Base-by-base conservation (phyloP, 2,113 vertebrate species). In the Oncorhynchus gorbuscha region DNA sequence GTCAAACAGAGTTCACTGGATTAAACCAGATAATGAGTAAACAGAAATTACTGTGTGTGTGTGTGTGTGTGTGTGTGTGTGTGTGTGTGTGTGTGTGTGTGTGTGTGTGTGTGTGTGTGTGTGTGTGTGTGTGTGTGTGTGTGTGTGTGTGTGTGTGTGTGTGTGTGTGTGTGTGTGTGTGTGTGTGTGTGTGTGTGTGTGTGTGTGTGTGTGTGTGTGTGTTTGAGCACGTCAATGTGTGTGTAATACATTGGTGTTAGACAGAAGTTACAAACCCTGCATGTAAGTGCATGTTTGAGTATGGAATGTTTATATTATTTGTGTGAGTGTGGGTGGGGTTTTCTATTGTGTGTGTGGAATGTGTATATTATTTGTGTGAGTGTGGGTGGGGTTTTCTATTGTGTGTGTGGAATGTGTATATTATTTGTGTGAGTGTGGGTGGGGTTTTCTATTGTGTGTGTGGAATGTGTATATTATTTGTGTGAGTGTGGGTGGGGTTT, bases 1-100 rank as follows among this genome's bases (percentile, higher is more conserved):
- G 67, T 78, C 80, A 79, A 45, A 55, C 28, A 8, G 45, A 76
- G 76, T 73, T 83, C 74, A 79, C 6, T 61, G 73, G 65, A 68
- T 74, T 39, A 39, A 20, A 22, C 48, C 55, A 12, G 67, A 12
- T 35, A 26, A 16, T 69, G 67, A 18, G 67, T 13, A 69, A 18
- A 69, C 28, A 69, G 4, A 24, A 22, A 64, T 11, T 39, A 32
- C 30, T 24, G 24, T 24, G 24, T 24, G 24, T 24, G 24, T 24
- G 24, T 24, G 24, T 24, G 24, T 24, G 24, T 24, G 24, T 24
- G 24, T 24, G 24, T 24, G 24, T 24, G 24, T 24, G 24, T 24
- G 24, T 24, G 24, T 24, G 24, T 24, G 24, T 24, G 24, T 24
- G 24, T 24, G 24, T 24, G 24, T 24, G 24, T 24, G 24, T 24